Conservation (phyloP, 2,797 vertebrate species). For the Lagocephalus sceleratus region DNA sequence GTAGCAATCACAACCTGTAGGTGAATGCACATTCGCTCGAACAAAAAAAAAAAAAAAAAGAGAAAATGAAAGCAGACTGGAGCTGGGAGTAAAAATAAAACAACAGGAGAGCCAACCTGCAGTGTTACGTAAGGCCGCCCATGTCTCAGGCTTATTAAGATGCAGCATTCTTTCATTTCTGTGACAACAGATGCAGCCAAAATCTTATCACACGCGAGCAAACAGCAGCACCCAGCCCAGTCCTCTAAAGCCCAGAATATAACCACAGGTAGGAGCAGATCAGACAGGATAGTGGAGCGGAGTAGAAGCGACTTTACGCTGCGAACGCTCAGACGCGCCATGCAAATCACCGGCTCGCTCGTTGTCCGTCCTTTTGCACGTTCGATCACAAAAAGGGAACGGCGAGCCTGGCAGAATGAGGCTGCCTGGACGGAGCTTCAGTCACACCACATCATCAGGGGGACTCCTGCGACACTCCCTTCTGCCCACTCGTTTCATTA, state of each 20-base stretch:
- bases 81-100: slow-evolving; percentile 9
- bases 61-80: slow-evolving; percentile 7
- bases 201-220: not conserved
- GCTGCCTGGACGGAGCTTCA: slow-evolving; percentile 29
- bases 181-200: slow-evolving; percentile 16
- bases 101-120: slow-evolving; percentile 32
- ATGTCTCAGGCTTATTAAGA: slow-evolving; percentile 31
- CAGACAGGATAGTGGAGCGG: not conserved
- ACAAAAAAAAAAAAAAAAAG: slow-evolving; percentile 2
- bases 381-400: slow-evolving; percentile 32
- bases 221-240: slow-evolving; percentile 3
- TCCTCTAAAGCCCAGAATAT: slow-evolving; percentile 2
- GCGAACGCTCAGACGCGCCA: slow-evolving; percentile 13
- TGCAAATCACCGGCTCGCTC: slow-evolving; percentile 32
- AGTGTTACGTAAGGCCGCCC: slow-evolving; percentile 52
- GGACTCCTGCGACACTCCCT: slow-evolving; percentile 3
- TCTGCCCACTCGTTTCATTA: slow-evolving; percentile 6
- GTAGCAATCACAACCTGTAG: slow-evolving; percentile 34
- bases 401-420: slow-evolving; percentile 52
- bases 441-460: slow-evolving; percentile 21
- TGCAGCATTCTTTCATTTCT: slow-evolving; percentile 27
- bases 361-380: slow-evolving; percentile 19
- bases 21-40: slow-evolving; percentile 17
- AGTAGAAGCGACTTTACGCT: slow-evolving; percentile 15
- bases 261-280: not conserved